Conservation (phyloP, 1,140 invertebrate species). For the Zaprionus davidi region DNA sequence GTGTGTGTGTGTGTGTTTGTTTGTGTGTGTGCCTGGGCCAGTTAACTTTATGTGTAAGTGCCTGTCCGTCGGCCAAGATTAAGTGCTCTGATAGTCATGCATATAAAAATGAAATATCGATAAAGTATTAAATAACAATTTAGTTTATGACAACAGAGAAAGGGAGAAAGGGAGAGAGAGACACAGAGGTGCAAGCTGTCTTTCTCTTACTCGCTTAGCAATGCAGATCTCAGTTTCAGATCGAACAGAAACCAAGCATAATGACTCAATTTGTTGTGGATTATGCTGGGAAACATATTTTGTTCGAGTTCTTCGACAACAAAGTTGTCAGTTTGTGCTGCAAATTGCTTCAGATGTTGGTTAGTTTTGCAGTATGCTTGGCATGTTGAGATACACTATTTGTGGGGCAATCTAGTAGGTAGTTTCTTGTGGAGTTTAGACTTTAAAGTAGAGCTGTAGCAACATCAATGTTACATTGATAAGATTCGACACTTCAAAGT, state of each 20-base stretch:
- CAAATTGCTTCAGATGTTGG: neutral
- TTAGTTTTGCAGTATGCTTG: neutral
- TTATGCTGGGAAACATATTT: neutral
- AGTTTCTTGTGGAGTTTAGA: too few relatives aligned
- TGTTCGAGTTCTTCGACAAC: neutral
- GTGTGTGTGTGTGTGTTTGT: neutral
- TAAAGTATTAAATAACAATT: conserved; percentile 83
- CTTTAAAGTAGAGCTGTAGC: too few relatives aligned
- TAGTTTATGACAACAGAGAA: conserved; percentile 67
- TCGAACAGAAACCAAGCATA: conserved; percentile 3
- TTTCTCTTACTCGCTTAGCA: conserved; percentile 12
- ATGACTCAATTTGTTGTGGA: conserved; percentile 36
- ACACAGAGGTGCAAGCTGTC: neutral
- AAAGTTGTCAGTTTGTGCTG: neutral
- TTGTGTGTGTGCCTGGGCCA: conserved; percentile 39
- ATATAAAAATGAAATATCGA: conserved; percentile 83
- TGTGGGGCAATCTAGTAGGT: neutral
- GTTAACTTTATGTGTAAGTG: conserved; percentile 76
- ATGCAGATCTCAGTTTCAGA: conserved; percentile 24
- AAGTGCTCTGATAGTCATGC: conserved; percentile 80
- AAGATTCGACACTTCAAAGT: too few relatives aligned
- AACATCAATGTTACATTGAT: too few relatives aligned
- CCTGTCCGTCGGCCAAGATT: conserved; percentile 74
- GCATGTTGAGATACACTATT: too few relatives aligned
- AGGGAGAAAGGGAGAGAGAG: neutral